Base-by-base conservation (phyloP, 2,888 invertebrate genomes). In the Cinara cedri region DNA sequence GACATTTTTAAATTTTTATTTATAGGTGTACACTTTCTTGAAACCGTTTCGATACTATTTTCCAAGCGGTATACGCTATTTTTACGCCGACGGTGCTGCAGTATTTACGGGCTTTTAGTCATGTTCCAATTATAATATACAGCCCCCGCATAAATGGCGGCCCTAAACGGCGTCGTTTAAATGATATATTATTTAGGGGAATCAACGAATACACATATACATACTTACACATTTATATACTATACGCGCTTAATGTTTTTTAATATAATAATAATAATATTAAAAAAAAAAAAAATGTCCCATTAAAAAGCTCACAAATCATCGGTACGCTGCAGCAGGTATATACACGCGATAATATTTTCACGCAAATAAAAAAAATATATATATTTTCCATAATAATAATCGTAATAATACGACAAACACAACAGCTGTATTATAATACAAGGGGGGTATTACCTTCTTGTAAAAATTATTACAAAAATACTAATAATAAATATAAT, bases 91-190 rank as follows among this genome's bases (percentile, higher is more conserved):
- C 34, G 34, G 34, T 6, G 46, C 24, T 16, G 66, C n/a, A 60
- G 63, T 76, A 66, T 76, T 66, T 55, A 55, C 16, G 75, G 54
- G n/a, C 63, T 65, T 65, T 65, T 75, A 76, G 75, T 76, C 75
- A 55, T 76, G 55, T 76, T 66, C 66, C 75, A 76, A 76, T 66
- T 76, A 76, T 66, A 76, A 66, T 66, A 46, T 66, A 46, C 26
- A 11, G 46, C 44, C 42, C 55, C 66, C 66, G 44, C 54, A 44
- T 19, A 57, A 34, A 34, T 34, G 6, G 34, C 34, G 34, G 44
- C 19, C 13, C 55, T 21, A 54, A 54, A 66, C 24, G 13, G 16
- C 54, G 51, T 65, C 51, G 65, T 75, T 75, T 65, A 24, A n/a
- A 24, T 75, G 55, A 44, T 55, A 55, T 26, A 66, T 66, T 49